Evolutionary conservation across 2,113 vertebrate genomes (phyloP).

Genomic region (Lepisosteus osseus): DNA sequence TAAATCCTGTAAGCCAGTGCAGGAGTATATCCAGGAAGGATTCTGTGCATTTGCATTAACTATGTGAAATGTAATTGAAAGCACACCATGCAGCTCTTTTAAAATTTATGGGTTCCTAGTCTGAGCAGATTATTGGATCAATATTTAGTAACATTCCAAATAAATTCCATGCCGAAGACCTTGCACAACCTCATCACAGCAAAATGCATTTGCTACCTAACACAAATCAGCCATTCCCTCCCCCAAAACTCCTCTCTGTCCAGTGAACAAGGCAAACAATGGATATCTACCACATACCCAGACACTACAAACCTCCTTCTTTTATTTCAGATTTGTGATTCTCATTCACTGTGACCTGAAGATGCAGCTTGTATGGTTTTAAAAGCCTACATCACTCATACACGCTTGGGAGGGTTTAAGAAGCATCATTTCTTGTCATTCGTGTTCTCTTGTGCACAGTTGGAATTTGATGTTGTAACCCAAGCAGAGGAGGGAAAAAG

Average conservation of each 20-base stretch:
- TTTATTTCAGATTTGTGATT: not conserved
- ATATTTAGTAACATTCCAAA: not conserved
- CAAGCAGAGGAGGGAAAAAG: not conserved
- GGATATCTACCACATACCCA: not conserved
- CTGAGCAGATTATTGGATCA: not conserved
- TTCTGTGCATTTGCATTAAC: not conserved
- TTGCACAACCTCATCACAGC: not conserved
- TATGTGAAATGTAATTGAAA: not conserved
- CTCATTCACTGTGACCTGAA: not conserved
- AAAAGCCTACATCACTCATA: not conserved
- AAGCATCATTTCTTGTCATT: not conserved
- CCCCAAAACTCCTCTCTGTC: not conserved
- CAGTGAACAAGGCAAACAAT: not conserved
- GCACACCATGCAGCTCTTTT: not conserved
- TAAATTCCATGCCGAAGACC: not conserved
- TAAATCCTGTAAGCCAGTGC: not conserved
- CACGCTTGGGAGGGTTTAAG: not conserved
- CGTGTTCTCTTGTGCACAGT: not conserved
- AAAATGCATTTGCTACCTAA: not conserved
- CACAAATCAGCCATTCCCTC: not conserved
- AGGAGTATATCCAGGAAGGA: not conserved
- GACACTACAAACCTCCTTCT: not conserved
- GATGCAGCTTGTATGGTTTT: not conserved
- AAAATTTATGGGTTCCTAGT: not conserved
- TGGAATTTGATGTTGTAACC: not conserved